phyloP scores from a whole-genome alignment of 2,888 invertebrate genomes.

The Cryptus viduatorius region DNA sequence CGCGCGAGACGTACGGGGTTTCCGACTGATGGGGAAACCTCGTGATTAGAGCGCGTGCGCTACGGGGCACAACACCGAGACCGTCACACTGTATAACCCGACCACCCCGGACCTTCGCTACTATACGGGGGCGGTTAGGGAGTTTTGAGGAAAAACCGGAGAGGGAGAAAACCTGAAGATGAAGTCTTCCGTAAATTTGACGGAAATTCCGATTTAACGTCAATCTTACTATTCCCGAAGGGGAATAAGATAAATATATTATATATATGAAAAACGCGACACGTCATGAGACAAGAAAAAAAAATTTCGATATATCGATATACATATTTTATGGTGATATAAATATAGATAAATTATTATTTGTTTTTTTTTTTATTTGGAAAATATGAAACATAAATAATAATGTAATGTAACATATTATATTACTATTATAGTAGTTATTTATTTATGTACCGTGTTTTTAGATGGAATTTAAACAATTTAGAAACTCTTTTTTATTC shows the following conservation, averaged over 20 bases:
- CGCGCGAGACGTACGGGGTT: conserved; percentile 54
- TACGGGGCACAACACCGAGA: not conserved
- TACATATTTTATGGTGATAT: no score
- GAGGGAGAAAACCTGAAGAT: conserved; percentile 37
- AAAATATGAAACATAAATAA: no score
- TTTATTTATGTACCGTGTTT: no score
- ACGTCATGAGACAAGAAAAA: not conserved
- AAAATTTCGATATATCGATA: not conserved
- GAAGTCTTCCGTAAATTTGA: conserved; percentile 64
- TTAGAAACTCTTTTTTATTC: no score
- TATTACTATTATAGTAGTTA: no score
- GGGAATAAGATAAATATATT: not conserved
- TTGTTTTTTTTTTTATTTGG: not conserved
- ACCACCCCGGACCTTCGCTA: conserved; percentile 39
- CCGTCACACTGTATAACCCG: conserved; percentile 32
- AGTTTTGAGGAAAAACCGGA: conserved; percentile 1
- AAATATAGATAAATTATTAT: no score
- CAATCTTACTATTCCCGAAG: conserved; percentile 45
- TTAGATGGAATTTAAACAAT: no score
- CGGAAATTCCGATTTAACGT: conserved; percentile 64
- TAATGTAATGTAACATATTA: no score
- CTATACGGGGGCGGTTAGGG: not conserved
- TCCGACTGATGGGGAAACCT: conserved; percentile 59
- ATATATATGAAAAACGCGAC: not conserved
- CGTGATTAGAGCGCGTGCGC: conserved; percentile 63